Percentiles rank a stretch among this genome's conserved stretches.
These are phyloP conservation scores for Notiomystis cincta DNA, from an alignment of 2,113 vertebrate genomes.

Conservation along the genomic window DNA sequence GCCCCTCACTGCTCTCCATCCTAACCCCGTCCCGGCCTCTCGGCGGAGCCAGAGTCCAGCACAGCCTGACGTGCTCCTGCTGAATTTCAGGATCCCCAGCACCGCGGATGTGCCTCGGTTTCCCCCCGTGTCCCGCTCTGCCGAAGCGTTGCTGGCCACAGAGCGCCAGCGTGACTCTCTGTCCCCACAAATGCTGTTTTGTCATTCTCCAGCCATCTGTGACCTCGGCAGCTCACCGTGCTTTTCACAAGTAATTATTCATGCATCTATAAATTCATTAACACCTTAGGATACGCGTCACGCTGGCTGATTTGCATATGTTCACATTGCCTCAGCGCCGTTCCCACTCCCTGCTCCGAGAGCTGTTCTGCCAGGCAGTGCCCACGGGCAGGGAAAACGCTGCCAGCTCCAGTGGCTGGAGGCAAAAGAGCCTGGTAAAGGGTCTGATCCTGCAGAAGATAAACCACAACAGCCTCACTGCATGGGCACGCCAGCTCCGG, in stretches of 20 bases:
- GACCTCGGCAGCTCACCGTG: not conserved
- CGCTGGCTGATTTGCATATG: slow-evolving; percentile 25
- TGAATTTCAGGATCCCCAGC: not conserved
- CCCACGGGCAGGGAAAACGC: not conserved
- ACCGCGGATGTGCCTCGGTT: not conserved
- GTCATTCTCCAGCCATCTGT: slow-evolving; percentile 24
- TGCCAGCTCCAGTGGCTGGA: not conserved
- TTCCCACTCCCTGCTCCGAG: not conserved
- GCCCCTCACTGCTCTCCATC: not conserved
- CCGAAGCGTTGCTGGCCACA: not conserved
- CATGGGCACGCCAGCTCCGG: fast-evolving
- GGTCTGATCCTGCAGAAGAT: not conserved
- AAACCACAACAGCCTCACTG: fast-evolving
- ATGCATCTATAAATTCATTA: slow-evolving; percentile 34
- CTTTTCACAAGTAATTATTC: slow-evolving; percentile 48
- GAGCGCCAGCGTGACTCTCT: not conserved
- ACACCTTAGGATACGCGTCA: not conserved
- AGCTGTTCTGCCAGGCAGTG: not conserved
- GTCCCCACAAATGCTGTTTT: not conserved
- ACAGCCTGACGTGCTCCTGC: not conserved
- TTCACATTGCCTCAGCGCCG: not conserved
- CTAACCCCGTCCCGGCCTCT: not conserved
- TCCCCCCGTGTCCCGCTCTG: not conserved
- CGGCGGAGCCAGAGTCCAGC: not conserved
- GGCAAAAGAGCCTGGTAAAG: not conserved